These are phyloP conservation scores for Tyria jacobaeae DNA, from an alignment of 2,888 invertebrate species.

Conservation along the genomic window DNA sequence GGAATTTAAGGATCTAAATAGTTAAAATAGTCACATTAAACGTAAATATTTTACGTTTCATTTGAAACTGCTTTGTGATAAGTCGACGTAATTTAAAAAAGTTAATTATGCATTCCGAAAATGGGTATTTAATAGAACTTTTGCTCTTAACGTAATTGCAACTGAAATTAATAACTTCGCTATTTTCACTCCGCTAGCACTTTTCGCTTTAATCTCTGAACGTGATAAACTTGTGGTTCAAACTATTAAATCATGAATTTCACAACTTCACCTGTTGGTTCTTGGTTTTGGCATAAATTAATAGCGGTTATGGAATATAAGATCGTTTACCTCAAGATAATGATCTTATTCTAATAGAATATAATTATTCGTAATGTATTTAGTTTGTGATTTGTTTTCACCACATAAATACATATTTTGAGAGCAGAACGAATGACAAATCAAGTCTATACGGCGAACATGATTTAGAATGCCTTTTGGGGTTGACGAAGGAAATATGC, in stretches of 20 bases:
- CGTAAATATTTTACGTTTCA: neutral
- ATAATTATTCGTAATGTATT: conserved; percentile 11
- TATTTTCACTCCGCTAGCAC: conserved; percentile 47
- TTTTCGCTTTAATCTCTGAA: conserved; percentile 45
- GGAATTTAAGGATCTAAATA: too few relatives aligned
- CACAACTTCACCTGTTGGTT: conserved; percentile 37
- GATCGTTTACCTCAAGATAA: conserved; percentile 26
- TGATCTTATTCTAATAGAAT: conserved; percentile 21
- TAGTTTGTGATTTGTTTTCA: conserved; percentile 10
- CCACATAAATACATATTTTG: too few relatives aligned
- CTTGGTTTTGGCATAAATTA: conserved; percentile 36
- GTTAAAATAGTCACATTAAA: neutral
- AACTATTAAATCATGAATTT: conserved; percentile 34
- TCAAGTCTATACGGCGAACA: too few relatives aligned
- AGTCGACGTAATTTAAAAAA: conserved; percentile 16
- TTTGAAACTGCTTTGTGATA: conserved; percentile 4
- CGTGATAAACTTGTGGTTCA: conserved; percentile 27
- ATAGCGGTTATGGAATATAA: conserved; percentile 19
- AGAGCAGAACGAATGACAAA: too few relatives aligned
- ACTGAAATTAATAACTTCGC: conserved; percentile 47
- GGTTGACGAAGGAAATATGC: too few relatives aligned
- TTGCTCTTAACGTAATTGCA: conserved; percentile 40
- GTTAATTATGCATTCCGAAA: conserved; percentile 26
- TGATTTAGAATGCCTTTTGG: too few relatives aligned
- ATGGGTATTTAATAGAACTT: conserved; percentile 33